Base-by-base conservation (phyloP, 2,888 invertebrate species). In the Bellardia bayeri region DNA sequence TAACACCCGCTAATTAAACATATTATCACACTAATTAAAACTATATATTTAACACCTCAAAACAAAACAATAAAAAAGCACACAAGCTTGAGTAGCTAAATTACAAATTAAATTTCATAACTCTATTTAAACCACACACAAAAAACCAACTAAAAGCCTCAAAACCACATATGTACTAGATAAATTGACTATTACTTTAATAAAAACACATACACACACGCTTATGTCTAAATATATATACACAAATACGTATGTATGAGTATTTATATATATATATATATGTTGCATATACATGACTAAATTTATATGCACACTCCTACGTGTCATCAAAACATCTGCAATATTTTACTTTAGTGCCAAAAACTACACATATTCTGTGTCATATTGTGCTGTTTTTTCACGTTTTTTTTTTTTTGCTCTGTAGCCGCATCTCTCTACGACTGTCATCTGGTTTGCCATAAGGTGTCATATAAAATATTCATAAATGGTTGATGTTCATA, bases 401-500 rank as follows among this genome's bases (percentile, higher is more conserved):
- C 8, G 13, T 3, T 33, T 66, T 9, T 74, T 6, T 42, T 6
- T 58, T 5, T 58, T 40, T 64, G 8, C 11, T 2, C 63, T n/a
- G 1, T 0, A 40, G 68, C 37, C 37, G 14, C 13, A 23, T 42
- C 51, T n/a, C 64, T 71, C 71, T 54, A 37, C 76, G 45, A n/a
- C 76, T 78, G 78, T 78, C 78, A 75, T 42, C 54, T 64, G 85
- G 85, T 71, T 85, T 81, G 69, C 74, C 85, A 49, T 42, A 71
- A 85, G 82, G 87, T 87, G 87, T 82, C 87, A 85, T 54, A 85
- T 87, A 79, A 87, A 85, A 87, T 85, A 87, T 87, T 85, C 82
- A 87, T 87, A 85, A 82, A 87, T 66, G 63, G 64, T 79, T 87
- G 87, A 87, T 87, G 87, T 64, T 87, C 87, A 87, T 85, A 87